These are phyloP conservation scores for Ochropacha duplaris DNA, from an alignment of 2,888 invertebrate species.

Conservation along the genomic window DNA sequence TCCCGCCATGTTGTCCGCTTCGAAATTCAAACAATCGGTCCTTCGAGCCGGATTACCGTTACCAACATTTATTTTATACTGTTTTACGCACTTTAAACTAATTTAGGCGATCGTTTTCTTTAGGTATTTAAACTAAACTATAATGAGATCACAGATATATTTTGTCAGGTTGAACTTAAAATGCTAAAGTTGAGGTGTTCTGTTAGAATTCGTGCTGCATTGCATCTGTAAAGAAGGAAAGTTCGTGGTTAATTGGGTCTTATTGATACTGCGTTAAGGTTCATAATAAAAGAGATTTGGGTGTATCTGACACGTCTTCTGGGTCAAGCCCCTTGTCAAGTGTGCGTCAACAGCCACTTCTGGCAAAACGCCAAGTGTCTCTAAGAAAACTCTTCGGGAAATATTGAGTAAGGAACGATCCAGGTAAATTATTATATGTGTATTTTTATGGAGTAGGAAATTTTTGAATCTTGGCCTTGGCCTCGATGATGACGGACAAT, in stretches of 20 bases:
- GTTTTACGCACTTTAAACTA: constrained; percentile 27
- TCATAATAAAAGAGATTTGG: constrained; percentile 24
- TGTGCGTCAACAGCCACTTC: constrained; percentile 63
- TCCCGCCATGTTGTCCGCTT: constrained; percentile 52
- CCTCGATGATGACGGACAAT: neutral
- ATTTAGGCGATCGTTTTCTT: constrained; percentile 58
- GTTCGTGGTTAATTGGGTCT: constrained; percentile 13
- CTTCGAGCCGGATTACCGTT: constrained; percentile 34
- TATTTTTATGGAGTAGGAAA: neutral
- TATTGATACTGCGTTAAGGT: constrained; percentile 16
- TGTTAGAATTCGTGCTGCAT: constrained; percentile 57
- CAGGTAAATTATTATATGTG: constrained; percentile 31
- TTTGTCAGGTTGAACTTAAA: constrained; percentile 76
- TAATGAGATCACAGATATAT: constrained; percentile 79
- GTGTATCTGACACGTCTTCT: constrained; percentile 55
- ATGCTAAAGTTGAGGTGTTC: constrained; percentile 66
- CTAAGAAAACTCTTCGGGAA: constrained; percentile 50
- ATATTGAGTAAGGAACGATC: constrained; percentile 56
- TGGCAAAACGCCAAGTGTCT: constrained; percentile 64
- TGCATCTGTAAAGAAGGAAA: constrained; percentile 68
- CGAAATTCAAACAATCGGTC: constrained; percentile 39
- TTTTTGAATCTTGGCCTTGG: neutral
- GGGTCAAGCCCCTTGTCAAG: constrained; percentile 74
- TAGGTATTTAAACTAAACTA: constrained; percentile 50
- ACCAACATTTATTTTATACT: constrained; percentile 19